phyloP scores from a whole-genome alignment of 2,888 invertebrate species.

The Patella pellucida region DNA sequence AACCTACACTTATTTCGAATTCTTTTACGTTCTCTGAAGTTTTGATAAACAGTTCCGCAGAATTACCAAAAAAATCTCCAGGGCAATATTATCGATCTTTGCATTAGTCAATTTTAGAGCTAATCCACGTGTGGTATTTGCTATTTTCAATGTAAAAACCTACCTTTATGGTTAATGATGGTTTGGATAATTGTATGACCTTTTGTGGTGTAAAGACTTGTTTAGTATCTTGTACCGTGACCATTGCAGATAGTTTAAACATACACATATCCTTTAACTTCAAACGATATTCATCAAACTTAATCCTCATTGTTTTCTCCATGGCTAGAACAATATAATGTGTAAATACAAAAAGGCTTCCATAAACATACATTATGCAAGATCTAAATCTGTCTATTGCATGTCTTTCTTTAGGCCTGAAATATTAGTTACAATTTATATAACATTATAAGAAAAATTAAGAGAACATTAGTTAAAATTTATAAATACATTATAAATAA shows the following conservation, averaged over 20 bases:
- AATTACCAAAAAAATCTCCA: no score
- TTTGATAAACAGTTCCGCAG: not conserved
- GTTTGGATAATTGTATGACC: slow-evolving; percentile 84
- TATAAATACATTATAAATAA: no score
- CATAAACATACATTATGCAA: no score
- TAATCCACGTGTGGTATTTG: no score
- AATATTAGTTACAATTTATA: no score
- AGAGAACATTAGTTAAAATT: no score
- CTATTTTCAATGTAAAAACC: slow-evolving; percentile 13
- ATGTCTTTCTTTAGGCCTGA: no score
- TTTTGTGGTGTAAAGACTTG: slow-evolving; percentile 88
- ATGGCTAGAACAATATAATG: slow-evolving; percentile 74
- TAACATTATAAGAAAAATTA: no score
- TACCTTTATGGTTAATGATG: slow-evolving; percentile 79
- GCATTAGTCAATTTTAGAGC: no score
- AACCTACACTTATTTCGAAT: no score
- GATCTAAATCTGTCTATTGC: no score
- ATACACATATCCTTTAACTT: slow-evolving; percentile 80
- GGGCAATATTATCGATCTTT: no score
- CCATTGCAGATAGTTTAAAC: slow-evolving; percentile 82
- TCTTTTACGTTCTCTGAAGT: not conserved
- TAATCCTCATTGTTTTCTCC: slow-evolving; percentile 77
- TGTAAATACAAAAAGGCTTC: not conserved
- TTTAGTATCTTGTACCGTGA: slow-evolving; percentile 84
- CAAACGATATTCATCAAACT: slow-evolving; percentile 74